Evolutionary conservation across 2,888 invertebrate species (phyloP), one percentile per base, ranked within the genome.

Genomic region (Cheilosia scutellata): DNA sequence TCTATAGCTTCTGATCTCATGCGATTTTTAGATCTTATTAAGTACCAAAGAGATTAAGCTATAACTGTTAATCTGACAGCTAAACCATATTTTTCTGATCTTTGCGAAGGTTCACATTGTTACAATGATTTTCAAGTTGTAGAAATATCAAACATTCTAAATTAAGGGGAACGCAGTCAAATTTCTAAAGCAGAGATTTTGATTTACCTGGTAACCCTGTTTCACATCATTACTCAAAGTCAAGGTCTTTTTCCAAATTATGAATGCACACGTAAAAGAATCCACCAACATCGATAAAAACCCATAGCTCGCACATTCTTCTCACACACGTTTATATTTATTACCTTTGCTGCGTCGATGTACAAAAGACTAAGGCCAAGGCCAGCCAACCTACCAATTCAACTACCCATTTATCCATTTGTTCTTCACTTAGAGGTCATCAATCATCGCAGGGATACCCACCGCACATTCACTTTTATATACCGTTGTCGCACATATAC

Each of bases 391-490:
- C 58, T 29, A 20, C 77, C 16, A 20, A 20, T 13, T 60, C n/a
- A 11, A 53, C 51, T 42, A 55, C 13, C 51, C 60, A 58, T 60
- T 62, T 66, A 37, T 58, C 44, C 75, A 76, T 80, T 86, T 86
- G 76, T 86, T 86, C 63, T 42, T 37, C 71, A 72, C 66, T 71
- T 29, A 62, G 51, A 72, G 76, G 76, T 82, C 86, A 86, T 86
- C 86, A 86, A 86, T 86, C 86, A 86, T 82, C 63, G 16, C 76
- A 70, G 74, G 68, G 79, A 78, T 66, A 78, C 57, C 37, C 78
- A 62, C 29, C 40, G 37, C 11, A 11, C 11, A 11, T 37, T 37
- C 11, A 37, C 4, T 37, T 37, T 11, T 33, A 42, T 51, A 66
- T 49, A 29, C 58, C 72, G 27, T 37, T 44, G 25, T 31, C 44